phyloP scores from a whole-genome alignment of 1,140 invertebrate species.

The Ooceraea biroi region DNA sequence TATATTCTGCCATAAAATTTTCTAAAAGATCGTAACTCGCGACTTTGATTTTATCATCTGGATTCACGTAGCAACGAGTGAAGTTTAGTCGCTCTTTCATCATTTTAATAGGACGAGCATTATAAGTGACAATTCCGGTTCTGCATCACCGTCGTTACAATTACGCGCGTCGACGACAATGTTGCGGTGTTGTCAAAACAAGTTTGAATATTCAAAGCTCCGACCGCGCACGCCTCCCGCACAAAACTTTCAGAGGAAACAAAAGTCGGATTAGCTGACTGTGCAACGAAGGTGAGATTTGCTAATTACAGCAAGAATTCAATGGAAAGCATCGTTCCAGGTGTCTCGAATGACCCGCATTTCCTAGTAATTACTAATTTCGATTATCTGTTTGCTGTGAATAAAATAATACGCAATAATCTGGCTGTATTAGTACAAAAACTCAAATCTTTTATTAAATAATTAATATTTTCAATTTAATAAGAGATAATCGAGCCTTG shows the following conservation, averaged over 20 bases:
- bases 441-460: too few species aligned
- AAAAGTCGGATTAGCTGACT: conserved; percentile 66
- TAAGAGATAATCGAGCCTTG: not conserved
- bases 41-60: conserved; percentile 30
- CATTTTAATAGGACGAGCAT: conserved; percentile 43
- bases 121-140: conserved; percentile 48
- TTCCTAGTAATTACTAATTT: not conserved
- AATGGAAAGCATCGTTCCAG: conserved; percentile 11
- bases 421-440: not conserved
- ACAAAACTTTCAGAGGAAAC: conserved; percentile 48
- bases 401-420: conserved; percentile 16
- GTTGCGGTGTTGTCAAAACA: conserved; percentile 63
- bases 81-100: conserved; percentile 23
- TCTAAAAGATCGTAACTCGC: not conserved
- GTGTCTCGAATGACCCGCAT: not conserved
- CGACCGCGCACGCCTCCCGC: conserved; percentile 18
- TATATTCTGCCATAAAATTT: not conserved
- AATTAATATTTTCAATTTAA: too few species aligned
- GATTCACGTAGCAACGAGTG: not conserved
- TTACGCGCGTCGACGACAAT: conserved; percentile 34
- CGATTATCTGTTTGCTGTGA: conserved; percentile 5
- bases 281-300: conserved; percentile 17
- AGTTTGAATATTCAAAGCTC: conserved; percentile 69
- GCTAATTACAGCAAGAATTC: conserved; percentile 35
- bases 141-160: conserved; percentile 36